Base-by-base conservation (phyloP, 1,140 invertebrate species). In the Magallana gigas region DNA sequence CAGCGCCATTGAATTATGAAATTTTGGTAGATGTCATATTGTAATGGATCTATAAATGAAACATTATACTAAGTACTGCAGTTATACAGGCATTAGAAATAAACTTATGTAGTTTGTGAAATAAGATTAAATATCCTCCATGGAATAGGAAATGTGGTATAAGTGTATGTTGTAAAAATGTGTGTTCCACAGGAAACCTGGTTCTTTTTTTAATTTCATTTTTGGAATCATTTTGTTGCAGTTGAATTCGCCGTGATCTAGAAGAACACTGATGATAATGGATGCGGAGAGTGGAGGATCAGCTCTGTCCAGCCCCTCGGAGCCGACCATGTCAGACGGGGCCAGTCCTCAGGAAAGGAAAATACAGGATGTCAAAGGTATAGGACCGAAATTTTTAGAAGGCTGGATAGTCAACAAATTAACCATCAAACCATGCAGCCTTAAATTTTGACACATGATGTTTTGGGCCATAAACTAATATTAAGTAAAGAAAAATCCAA, bases 301-400 rank as follows among this genome's bases (percentile, higher is more conserved):
- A 9, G 68, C 68, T 23, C 68, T 76, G 7, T 76, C 68, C 29
- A 76, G 68, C 36, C 68, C 68, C 2, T 76, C 68, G 8, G 68
- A 76, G 8, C 23, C 23, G 11, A 29, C 68, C 3, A 36, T 76
- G 68, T 76, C 68, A 29, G 23, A 76, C 12, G 68, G 23, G 36
- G 68, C 68, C 18, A 76, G 68, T 76, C 68, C 68, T 12, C 68
- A 76, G 68, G 68, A 11, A 3, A 29, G 18, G 7, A 76, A 76
- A 76, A 76, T 76, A 29, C 68, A 76, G 23, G 68, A 76, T 11
- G 12, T 76, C 23, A 76, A 76, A 76, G 68, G 68, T 76, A 23
- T 23, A 12, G 9, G 68, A 48, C 36, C 36, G 3, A 48, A 48
- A 48, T 48, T 48, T 48, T 48, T 4, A 48, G 36, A 5, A 48